Conservation (phyloP, 1,140 invertebrate genomes). For the Gryon sp. region DNA sequence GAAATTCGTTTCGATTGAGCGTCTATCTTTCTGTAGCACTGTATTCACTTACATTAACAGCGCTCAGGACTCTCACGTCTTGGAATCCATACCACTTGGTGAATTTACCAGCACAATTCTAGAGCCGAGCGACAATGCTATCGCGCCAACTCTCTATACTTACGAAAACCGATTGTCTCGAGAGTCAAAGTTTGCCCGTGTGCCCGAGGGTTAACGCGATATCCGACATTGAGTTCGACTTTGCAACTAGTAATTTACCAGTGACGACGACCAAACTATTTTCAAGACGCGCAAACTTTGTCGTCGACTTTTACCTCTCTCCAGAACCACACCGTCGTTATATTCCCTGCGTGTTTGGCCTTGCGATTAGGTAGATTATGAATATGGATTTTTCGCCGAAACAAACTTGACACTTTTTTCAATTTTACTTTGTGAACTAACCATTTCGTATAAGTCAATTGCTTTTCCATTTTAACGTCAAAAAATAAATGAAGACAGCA, state of each 20-base stretch:
- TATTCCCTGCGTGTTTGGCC: constrained; percentile 13
- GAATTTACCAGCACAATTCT: constrained; percentile 53
- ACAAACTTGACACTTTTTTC: too few species aligned
- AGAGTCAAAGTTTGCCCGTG: constrained; percentile 52
- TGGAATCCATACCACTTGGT: constrained; percentile 39
- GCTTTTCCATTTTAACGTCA: too few species aligned
- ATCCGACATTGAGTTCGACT: constrained; percentile 48
- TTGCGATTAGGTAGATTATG: constrained; percentile 19
- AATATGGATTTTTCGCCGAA: constrained; percentile 26
- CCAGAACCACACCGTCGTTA: background rate
- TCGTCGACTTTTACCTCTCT: constrained; percentile 38
- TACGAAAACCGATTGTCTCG: constrained; percentile 52
- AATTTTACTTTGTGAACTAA: too few species aligned
- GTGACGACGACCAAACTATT: constrained; percentile 32
- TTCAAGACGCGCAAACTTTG: constrained; percentile 46
- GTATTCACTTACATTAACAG: constrained; percentile 52
- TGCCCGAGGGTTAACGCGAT: constrained; percentile 57
- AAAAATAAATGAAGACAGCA: background rate
- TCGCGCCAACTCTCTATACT: constrained; percentile 42
- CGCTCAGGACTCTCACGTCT: constrained; percentile 31
- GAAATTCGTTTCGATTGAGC: constrained; percentile 58
- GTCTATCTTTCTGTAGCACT: constrained; percentile 52
- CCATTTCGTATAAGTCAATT: too few species aligned
- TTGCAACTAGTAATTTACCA: constrained; percentile 58
- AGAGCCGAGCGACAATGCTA: constrained; percentile 51